phyloP scores from a whole-genome alignment of 2,113 vertebrate species.

The Passer montanus region DNA sequence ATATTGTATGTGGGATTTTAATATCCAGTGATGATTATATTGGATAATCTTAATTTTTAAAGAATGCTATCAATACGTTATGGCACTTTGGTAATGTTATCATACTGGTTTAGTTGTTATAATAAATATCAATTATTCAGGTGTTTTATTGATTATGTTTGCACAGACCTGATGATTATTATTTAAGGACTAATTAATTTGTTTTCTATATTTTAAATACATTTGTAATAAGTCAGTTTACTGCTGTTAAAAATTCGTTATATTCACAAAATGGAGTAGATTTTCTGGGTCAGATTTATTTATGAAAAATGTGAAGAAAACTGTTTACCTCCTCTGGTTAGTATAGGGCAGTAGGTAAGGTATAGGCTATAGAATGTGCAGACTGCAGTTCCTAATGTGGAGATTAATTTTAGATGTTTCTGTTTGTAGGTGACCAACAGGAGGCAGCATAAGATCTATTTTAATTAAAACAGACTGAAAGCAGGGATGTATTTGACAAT shows the following conservation, averaged over 20 bases:
- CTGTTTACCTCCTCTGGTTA: background rate
- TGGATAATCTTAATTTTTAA: constrained; percentile 39
- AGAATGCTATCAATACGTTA: constrained; percentile 37
- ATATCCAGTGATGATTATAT: constrained; percentile 7
- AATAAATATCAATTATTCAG: constrained; percentile 14
- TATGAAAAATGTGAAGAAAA: background rate
- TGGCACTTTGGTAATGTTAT: constrained; percentile 16
- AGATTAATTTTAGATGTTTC: background rate
- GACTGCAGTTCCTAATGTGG: background rate
- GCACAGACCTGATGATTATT: constrained; percentile 19
- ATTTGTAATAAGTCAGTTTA: background rate
- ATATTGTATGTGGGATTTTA: constrained; percentile 36
- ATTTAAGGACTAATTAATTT: constrained; percentile 18
- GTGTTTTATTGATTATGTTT: constrained; percentile 41
- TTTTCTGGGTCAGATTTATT: background rate
- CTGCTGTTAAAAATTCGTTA: background rate
- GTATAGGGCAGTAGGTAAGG: background rate
- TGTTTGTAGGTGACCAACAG: constrained; percentile 18
- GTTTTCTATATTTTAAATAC: constrained; percentile 13
- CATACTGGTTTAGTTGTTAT: background rate
- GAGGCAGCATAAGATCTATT: constrained; percentile 34
- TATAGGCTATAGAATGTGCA: background rate
- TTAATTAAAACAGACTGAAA: constrained; percentile 10
- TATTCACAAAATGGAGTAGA: background rate
- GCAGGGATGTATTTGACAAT: background rate